Evolutionary conservation across 2,888 invertebrate genomes (phyloP).

Genomic region (Hyles lineata): DNA sequence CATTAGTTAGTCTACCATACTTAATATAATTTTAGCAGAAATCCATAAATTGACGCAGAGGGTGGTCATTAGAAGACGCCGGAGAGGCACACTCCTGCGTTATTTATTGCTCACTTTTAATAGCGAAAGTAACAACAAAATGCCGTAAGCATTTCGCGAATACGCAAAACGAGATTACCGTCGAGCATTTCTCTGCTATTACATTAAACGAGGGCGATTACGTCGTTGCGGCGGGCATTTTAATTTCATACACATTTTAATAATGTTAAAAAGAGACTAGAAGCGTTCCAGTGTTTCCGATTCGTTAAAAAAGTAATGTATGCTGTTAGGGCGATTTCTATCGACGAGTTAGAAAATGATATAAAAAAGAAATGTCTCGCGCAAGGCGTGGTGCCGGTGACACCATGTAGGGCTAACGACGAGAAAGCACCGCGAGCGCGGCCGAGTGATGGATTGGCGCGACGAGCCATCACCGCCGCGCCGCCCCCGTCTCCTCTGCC

Average conservation of each 20-base stretch:
- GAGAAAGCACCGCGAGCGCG: slow-evolving; percentile 81
- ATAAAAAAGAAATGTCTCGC: slow-evolving; percentile 80
- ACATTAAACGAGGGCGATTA: slow-evolving; percentile 75
- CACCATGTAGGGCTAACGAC: slow-evolving; percentile 84
- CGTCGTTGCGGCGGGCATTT: slow-evolving; percentile 72
- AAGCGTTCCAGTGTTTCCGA: slow-evolving; percentile 70
- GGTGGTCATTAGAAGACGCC: slow-evolving; percentile 48
- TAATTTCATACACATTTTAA: slow-evolving; percentile 73
- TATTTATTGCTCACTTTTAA: slow-evolving; percentile 69
- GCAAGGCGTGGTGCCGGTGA: slow-evolving; percentile 77
- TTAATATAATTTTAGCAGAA: slow-evolving; percentile 9
- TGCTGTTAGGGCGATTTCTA: slow-evolving; percentile 80
- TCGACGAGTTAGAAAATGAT: slow-evolving; percentile 82
- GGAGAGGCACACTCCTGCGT: slow-evolving; percentile 53
- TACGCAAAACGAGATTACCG: slow-evolving; percentile 71
- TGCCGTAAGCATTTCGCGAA: slow-evolving; percentile 73
- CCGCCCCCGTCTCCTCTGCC: slow-evolving; percentile 43
- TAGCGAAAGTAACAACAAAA: slow-evolving; percentile 63
- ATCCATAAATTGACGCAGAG: slow-evolving; percentile 49
- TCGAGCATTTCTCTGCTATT: slow-evolving; percentile 72
- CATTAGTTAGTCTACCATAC: slow-evolving; percentile 20
- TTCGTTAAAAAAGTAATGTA: slow-evolving; percentile 75
- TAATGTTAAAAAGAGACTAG: slow-evolving; percentile 66
- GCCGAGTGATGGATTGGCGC: slow-evolving; percentile 77
- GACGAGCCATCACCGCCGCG: slow-evolving; percentile 37